Evolutionary conservation across 2,888 invertebrate genomes (phyloP), one percentile per base, ranked within the genome.

Genomic region (Drosophila villosipedis): DNA sequence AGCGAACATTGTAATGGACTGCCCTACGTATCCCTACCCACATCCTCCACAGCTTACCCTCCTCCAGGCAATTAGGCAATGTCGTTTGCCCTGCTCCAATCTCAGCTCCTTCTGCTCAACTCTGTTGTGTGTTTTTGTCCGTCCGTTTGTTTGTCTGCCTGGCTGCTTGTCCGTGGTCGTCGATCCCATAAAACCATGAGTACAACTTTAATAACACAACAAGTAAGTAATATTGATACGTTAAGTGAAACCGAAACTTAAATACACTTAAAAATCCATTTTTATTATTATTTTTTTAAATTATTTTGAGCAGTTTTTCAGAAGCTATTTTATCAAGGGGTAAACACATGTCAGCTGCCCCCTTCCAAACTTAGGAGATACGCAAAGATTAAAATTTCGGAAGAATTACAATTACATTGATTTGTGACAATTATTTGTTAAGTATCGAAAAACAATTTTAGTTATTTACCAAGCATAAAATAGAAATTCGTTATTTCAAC

Each of bases 171-270:
- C 43, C 73, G 53, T 66, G 76, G 58, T 73, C 62, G 68, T 61
- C 52, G 66, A 71, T 53, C 64, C 64, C 90, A 85, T 90, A 76
- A 87, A 90, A 83, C 74, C 78, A 85, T 80, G 89, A 82, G 91
- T 72, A 76, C 82, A 85, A 82, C 84, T 89, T 89, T 62, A 76
- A 66, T 58, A 85, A 71, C 72, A 82, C 79, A 88, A 86, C 76
- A 77, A 68, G 41, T 58, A 54, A 30, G 58, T 61, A 53, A 37
- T 19, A 14, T 43, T 19, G 28, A 10, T 30, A 31, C n/a, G 10
- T 0, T 0, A 3, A 9, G 4, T 31, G 16, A 50, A 10, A 16
- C 5, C 43, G 73, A 37, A 28, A 0, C 0, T 9, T 1, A 39
- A 0, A 69, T 63, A 41, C 71, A 9, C 71, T 72, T 16, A 6